Evolutionary conservation across 2,888 invertebrate genomes (phyloP), one percentile per base, ranked within the genome.

Genomic region (Tachina fera): DNA sequence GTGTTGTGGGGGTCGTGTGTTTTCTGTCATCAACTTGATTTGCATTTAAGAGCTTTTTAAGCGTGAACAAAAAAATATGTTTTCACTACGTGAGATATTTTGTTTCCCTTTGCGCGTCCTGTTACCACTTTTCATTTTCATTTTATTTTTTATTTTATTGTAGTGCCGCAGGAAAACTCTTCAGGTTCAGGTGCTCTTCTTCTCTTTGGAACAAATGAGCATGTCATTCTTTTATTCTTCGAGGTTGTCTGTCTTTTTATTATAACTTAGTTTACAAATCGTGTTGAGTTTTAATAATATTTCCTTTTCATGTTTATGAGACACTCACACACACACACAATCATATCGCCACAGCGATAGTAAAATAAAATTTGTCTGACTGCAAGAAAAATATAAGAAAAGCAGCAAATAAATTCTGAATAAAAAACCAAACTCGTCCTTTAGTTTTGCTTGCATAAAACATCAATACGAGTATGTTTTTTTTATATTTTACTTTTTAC

Each of bases 11-110:
- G 76, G 31, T 2, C 86, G 86, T 77, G 79, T 72, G 86, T 53
- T 76, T 65, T 72, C 80, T 80, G 86, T 83, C 76, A 86, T 80
- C 86, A 71, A 47, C 72, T 76, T 86, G 76, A 86, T 86, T 86
- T 86, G 79, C 86, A 86, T 86, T 83, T 76, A 80, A 76, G 61
- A 86, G 67, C 53, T 75, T 80, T 80, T 68, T 67, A 56, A 72
- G 51, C 72, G 63, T 51, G 11, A 77, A 65, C 41, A 49, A 67
- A 75, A 49, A 83, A 65, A 58, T 60, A 78, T 72, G 71, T 60
- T 65, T 71, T 53, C 51, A 53, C 43, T 72, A 83, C 83, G 83
- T 83, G 83, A 67, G 60, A 31, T 49, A 71, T 82, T 71, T 82
- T 22, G 16, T 22, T 53, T 10, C 45, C 9, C 19, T 43, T 58